Base-by-base conservation (phyloP, 1,140 invertebrate species). In the Drosophila grimshawi region DNA sequence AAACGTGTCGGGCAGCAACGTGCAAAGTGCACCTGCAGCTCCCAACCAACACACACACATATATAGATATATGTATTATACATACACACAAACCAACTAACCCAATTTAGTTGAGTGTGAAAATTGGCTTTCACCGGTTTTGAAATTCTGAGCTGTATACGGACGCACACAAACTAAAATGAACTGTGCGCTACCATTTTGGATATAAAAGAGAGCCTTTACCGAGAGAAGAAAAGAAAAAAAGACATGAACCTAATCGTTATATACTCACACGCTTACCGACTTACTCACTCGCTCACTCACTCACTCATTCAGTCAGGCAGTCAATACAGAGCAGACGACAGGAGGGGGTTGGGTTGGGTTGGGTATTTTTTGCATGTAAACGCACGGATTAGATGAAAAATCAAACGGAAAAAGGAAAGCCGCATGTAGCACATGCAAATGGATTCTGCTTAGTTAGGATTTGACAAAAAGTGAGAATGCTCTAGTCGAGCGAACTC, bases 71-170 rank as follows among this genome's bases (percentile, higher is more conserved):
- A 19, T 19, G 0, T 19, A 19, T 43, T 27, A 8, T 33, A 10
- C 32, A 59, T 30, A 30, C 52, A 60, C 62, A 39, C 37, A 46
- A 30, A 43, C 61, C 70, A 78, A 72, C 83, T 86, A 86, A 86
- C 83, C 83, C 83, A 86, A 86, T 86, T 86, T 86, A 86, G 86
- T 86, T 86, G 83, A 86, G 83, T 86, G 83, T 86, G 83, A 86
- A 86, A 86, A 86, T 86, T 86, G 83, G 83, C 83, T 88, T 86
- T 86, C 83, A 76, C 65, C 80, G 83, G 82, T 86, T 86, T 88
- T 76, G 65, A 80, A 88, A 80, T 80, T 86, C 80, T 88, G 79
- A 86, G 83, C 83, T 88, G 65, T 55, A 80, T 72, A 73, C 43
- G 57, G 59, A 69, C 43, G 62, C 61, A 65, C 65, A 70, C 52